Evolutionary conservation across 1,140 invertebrate genomes (phyloP).

Genomic region (Drosophila parvula): DNA sequence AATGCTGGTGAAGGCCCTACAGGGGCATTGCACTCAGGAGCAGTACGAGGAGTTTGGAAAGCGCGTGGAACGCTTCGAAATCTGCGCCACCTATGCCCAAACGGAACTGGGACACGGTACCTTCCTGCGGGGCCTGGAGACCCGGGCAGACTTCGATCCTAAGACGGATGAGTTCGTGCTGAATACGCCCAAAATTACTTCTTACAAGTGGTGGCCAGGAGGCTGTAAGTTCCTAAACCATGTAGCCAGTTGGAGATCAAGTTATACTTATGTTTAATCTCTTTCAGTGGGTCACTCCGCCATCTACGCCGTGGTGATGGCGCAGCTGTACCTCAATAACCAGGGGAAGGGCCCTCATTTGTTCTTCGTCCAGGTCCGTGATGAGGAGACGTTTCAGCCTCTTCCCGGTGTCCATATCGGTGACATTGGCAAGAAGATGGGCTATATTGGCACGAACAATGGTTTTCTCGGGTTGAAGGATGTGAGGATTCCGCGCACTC

Average conservation of each 20-base stretch:
- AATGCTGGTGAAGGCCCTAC: constrained; percentile 96
- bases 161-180: constrained; percentile 94
- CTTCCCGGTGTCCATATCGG: constrained; percentile 95
- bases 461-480: constrained; percentile 94
- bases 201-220: constrained; percentile 98
- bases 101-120: constrained; percentile 98
- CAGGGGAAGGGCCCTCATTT: constrained; percentile 94
- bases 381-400: constrained; percentile 94
- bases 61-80: constrained; percentile 90
- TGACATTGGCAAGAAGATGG: constrained; percentile 96
- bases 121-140: constrained; percentile 95
- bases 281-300: constrained; percentile 93
- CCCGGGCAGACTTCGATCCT: constrained; percentile 94
- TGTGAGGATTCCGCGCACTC: constrained; percentile 93
- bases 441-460: constrained; percentile 95
- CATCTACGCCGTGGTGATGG: constrained; percentile 95
- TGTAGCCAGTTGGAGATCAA: no score
- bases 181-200: constrained; percentile 93
- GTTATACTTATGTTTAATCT: background rate
- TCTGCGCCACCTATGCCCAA: constrained; percentile 97
- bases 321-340: constrained; percentile 93
- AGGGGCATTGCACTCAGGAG: constrained; percentile 93
- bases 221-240: constrained; percentile 88
- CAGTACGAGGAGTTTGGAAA: constrained; percentile 92
- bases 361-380: constrained; percentile 95